phyloP scores from a whole-genome alignment of 2,113 vertebrate species.

The Nematolebias whitei region DNA sequence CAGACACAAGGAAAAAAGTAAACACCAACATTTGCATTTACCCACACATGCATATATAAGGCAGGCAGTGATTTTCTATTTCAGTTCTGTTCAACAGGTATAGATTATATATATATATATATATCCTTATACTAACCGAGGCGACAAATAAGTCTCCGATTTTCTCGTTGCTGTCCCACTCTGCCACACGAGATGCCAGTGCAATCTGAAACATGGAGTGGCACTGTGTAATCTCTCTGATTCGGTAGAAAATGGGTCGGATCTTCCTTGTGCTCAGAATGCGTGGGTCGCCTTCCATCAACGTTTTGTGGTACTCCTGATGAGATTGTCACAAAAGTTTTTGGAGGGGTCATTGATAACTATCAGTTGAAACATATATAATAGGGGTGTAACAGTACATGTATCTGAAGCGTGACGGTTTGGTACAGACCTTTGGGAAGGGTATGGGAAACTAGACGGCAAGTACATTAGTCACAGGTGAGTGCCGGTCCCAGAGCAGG shows the following conservation, averaged over 20 bases:
- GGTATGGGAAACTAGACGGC: too few relatives aligned
- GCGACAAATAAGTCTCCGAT: constrained; percentile 96
- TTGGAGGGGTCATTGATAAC: constrained; percentile 1
- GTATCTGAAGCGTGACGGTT: too few relatives aligned
- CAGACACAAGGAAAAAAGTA: constrained; percentile 14
- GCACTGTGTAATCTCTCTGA: constrained; percentile 93
- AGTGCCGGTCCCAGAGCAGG: too few relatives aligned
- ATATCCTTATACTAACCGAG: constrained; percentile 83
- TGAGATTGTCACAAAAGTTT: constrained; percentile 18
- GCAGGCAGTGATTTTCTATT: background rate
- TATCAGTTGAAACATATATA: too few relatives aligned
- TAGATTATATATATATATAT: constrained; percentile 5
- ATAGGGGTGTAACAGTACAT: too few relatives aligned
- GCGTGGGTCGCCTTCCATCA: constrained; percentile 91
- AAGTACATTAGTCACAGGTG: too few relatives aligned
- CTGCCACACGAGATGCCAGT: constrained; percentile 88
- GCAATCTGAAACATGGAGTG: constrained; percentile 98
- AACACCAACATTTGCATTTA: background rate
- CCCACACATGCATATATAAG: background rate
- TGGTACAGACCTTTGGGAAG: too few relatives aligned
- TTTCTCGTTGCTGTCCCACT: constrained; percentile 91
- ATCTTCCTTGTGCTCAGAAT: constrained; percentile 89
- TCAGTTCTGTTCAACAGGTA: constrained; percentile 9
- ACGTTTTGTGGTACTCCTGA: constrained; percentile 90
- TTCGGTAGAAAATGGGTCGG: constrained; percentile 86